Evolutionary conservation across 2,113 vertebrate genomes (phyloP).

Genomic region (Ardeotis arabs): DNA sequence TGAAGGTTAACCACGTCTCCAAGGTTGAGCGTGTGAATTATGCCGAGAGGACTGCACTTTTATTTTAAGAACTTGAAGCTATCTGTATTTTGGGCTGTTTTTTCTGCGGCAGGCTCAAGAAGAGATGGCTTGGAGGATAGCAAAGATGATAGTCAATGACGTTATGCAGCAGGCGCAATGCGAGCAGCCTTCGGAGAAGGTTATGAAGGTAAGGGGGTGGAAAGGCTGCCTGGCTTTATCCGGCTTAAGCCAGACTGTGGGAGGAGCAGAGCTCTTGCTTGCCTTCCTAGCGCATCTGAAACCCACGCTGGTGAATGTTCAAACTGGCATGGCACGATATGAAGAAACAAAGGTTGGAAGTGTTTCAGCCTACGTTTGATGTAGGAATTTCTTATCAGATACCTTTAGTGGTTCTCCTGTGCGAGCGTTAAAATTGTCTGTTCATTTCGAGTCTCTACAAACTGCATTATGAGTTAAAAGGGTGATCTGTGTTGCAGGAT

Average conservation of each 20-base stretch:
- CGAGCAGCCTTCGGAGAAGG: conserved; percentile 79
- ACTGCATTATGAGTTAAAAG: background rate
- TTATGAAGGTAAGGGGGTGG: conserved; percentile 83
- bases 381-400: background rate
- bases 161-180: conserved; percentile 92
- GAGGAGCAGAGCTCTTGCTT: conserved; percentile 20
- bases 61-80: background rate
- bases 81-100: background rate
- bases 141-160: conserved; percentile 98
- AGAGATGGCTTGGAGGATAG: conserved; percentile 98
- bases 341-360: background rate
- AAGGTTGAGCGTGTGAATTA: background rate
- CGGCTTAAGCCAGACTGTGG: background rate
- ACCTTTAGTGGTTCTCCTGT: background rate
- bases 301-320: background rate
- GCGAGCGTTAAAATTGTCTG: background rate
- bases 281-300: background rate
- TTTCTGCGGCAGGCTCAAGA: conserved; percentile 86
- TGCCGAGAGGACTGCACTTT: background rate
- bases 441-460: background rate
- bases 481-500: background rate
- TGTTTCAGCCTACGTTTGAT: background rate
- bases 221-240: background rate
- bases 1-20: fast-evolving
- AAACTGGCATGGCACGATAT: background rate